Base-by-base conservation (phyloP, 64 coral and sea anemone genomes). In the Montipora efflorescens region DNA sequence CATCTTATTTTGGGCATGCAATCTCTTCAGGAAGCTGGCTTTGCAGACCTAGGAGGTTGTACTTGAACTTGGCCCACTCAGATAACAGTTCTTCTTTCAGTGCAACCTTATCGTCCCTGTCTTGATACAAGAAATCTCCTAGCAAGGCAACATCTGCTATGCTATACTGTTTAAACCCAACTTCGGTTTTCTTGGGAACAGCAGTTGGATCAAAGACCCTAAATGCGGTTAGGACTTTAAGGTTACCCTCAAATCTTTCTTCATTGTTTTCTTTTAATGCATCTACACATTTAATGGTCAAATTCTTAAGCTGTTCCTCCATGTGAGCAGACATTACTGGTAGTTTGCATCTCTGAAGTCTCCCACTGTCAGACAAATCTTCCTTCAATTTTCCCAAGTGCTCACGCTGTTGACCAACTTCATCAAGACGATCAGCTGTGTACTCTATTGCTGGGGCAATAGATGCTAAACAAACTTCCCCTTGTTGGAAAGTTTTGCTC, bases 51-150 rank as follows among this genome's bases (percentile, higher is more conserved):
- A 90, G 19, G n/a, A 94, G 58, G 23, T 94, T 94, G 92, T 94
- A 94, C 48, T 93, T 93, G 84, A 93, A 88, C 20, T 93, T 93
- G n/a, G 74, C 43, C 64, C 92, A 94, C 49, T 88, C 87, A 74
- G 48, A 82, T 13, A 75, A 22, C 6, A 84, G 72, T 50, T 94
- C 93, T 36, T 94, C 87, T 84, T 93, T 93, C 67, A 36, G 22
- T 79, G 15, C 72, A 78, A 43, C 77, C 57, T 91, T 79, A n/a
- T 91, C 78, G 46, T 87, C 75, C 75, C 57, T 48, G 36, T 80
- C 91, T 78, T 93, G 82, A 71, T 88, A 93, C 59, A 93, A 93
- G 79, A 80, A 79, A 5, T 44, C 91, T 46, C 82, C 83, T 80
- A 93, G 77, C 52, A 78, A 62, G 59, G 47, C 86, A 62, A 80